phyloP scores from a whole-genome alignment of 2,888 invertebrate species.

The Cephus spinipes region DNA sequence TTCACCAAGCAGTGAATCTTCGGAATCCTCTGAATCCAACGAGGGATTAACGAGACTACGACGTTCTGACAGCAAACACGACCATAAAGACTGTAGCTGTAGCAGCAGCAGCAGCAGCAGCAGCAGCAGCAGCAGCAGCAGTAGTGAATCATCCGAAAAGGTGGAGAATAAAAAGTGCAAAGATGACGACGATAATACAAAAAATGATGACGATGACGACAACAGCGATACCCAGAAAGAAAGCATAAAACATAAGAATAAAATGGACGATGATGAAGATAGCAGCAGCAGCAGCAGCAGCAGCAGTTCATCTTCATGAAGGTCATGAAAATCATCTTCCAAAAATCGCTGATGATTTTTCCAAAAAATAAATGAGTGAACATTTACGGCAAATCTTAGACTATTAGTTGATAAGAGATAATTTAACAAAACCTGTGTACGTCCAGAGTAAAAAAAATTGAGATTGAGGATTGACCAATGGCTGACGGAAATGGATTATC shows the following conservation, averaged over 20 bases:
- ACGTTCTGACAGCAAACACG: neutral
- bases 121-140: constrained; percentile 6
- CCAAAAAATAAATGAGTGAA: neutral
- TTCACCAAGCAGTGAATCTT: neutral
- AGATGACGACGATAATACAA: constrained; percentile 17
- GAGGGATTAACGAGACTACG: neutral
- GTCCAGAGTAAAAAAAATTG: neutral
- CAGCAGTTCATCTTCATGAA: constrained; percentile 14
- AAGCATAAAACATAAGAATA: constrained; percentile 15
- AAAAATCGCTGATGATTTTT: neutral
- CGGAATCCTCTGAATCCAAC: constrained; percentile 2
- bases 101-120: neutral
- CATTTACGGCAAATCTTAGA: neutral
- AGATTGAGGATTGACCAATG: neutral
- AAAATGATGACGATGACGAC: constrained; percentile 21
- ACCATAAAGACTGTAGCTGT: neutral
- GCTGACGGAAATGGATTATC: neutral
- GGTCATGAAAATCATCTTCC: neutral
- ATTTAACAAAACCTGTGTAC: neutral
- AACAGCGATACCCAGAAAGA: constrained; percentile 5
- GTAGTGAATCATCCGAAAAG: neutral
- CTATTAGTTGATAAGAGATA: neutral
- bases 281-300: constrained; percentile 26
- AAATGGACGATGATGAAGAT: constrained; percentile 12
- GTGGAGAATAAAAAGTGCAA: neutral